A percentile compares a stretch with the other conserved stretches of the same genome.
These are phyloP conservation scores for Flabesymbios commensalis DNA, from an alignment of 2,888 invertebrate species.

Conservation along the genomic window DNA sequence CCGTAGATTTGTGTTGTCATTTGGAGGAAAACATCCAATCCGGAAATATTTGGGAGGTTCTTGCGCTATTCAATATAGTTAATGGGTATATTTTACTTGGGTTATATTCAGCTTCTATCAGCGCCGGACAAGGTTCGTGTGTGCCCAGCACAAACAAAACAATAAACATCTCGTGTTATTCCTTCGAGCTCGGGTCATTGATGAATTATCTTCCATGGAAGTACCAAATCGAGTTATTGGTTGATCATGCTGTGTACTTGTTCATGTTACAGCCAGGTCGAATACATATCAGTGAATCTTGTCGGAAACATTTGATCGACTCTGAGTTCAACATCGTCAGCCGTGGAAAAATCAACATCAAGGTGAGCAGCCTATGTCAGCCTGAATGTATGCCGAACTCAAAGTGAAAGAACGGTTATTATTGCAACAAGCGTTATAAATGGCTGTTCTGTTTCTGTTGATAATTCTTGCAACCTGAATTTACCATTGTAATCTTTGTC, in stretches of 20 bases:
- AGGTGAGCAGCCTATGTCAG: constrained; percentile 65
- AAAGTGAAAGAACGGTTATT: neutral
- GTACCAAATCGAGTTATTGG: neutral
- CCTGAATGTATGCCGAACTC: neutral
- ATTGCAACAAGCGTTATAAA: neutral
- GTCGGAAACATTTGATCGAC: constrained; percentile 71
- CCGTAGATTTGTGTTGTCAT: too few species aligned
- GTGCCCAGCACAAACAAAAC: too few species aligned
- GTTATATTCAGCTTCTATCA: too few species aligned
- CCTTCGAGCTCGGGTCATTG: too few species aligned
- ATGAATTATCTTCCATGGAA: too few species aligned
- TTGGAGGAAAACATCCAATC: too few species aligned
- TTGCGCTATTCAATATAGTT: too few species aligned
- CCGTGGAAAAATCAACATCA: constrained; percentile 78
- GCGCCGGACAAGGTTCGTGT: too few species aligned
- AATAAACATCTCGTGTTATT: too few species aligned
- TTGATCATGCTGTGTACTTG: neutral
- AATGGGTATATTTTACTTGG: too few species aligned
- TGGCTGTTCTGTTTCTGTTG: neutral
- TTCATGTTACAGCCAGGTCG: constrained; percentile 67
- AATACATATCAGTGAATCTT: constrained; percentile 77
- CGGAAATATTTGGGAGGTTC: too few species aligned
- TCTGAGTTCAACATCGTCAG: constrained; percentile 72
- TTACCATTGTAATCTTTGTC: too few species aligned
- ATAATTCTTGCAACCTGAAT: neutral